Percentiles rank a stretch among this genome's conserved stretches.
phyloP scores from a whole-genome alignment of 1,140 invertebrate species.

The Drosophila sucinea region DNA sequence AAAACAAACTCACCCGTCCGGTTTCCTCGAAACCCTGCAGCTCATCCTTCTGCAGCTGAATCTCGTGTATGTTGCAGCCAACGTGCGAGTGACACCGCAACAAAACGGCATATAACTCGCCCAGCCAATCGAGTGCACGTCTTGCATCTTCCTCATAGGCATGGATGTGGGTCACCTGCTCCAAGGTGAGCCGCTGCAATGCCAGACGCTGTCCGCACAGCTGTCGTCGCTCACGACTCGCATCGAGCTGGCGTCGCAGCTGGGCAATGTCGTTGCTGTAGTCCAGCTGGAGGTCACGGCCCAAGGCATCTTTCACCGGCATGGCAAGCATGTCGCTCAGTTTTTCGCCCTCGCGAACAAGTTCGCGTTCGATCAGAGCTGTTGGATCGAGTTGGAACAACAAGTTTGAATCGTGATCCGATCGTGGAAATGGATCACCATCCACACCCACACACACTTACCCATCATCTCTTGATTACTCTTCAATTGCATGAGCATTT shows the following conservation, averaged over 20 bases:
- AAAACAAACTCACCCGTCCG: slow-evolving; percentile 86
- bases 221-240: slow-evolving; percentile 86
- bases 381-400: slow-evolving; percentile 18
- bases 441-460: slow-evolving; percentile 51
- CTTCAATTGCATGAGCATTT: slow-evolving; percentile 85
- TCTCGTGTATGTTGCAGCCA: slow-evolving; percentile 88
- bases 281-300: slow-evolving; percentile 89
- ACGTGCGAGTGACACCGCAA: slow-evolving; percentile 88
- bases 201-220: slow-evolving; percentile 88
- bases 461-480: slow-evolving; percentile 85
- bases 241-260: slow-evolving; percentile 87
- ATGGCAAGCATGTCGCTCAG: slow-evolving; percentile 91
- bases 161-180: slow-evolving; percentile 89
- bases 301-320: slow-evolving; percentile 91
- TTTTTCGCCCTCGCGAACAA: slow-evolving; percentile 91
- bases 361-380: slow-evolving; percentile 87
- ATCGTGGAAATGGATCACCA: background rate
- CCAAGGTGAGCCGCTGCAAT: slow-evolving; percentile 89
- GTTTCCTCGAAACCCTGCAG: slow-evolving; percentile 91
- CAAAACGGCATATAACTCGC: slow-evolving; percentile 89
- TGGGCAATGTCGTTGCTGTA: slow-evolving; percentile 89
- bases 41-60: slow-evolving; percentile 89
- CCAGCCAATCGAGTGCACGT: slow-evolving; percentile 90
- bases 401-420: background rate
- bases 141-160: slow-evolving; percentile 90